These are phyloP conservation scores for Dendrocopos noguchii DNA, from an alignment of 2,113 vertebrate genomes.

Conservation along the genomic window DNA sequence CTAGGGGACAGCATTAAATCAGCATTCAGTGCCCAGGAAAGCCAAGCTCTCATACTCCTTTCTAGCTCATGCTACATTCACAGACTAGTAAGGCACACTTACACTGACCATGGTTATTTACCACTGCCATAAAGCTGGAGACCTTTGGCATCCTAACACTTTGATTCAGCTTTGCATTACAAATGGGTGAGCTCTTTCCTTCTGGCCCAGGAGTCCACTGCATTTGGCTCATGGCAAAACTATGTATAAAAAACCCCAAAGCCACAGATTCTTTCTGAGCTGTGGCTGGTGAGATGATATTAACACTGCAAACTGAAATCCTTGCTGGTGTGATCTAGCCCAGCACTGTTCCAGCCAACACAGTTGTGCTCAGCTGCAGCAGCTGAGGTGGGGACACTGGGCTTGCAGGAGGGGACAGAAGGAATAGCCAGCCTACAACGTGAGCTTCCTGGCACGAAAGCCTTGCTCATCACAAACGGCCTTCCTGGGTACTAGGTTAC, in stretches of 20 bases:
- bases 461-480: neutral
- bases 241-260: neutral
- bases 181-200: neutral
- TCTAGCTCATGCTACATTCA: rapidly evolving
- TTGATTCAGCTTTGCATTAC: neutral
- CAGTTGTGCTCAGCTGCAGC: neutral
- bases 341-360: neutral
- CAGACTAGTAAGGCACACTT: neutral
- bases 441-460: neutral
- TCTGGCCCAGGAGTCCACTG: neutral
- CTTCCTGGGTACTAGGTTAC: neutral
- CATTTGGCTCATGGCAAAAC: neutral
- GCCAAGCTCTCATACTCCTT: neutral
- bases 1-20: constrained; percentile 19
- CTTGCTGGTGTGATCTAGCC: neutral
- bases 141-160: neutral
- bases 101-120: neutral
- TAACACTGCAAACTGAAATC: neutral
- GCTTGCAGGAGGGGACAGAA: neutral
- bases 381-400: neutral
- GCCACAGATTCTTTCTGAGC: neutral
- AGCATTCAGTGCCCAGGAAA: neutral
- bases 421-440: neutral
- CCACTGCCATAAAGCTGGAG: neutral
- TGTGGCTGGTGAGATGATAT: neutral